Conservation (phyloP, 2,888 invertebrate genomes). For the Acanthacorydalis orientalis region DNA sequence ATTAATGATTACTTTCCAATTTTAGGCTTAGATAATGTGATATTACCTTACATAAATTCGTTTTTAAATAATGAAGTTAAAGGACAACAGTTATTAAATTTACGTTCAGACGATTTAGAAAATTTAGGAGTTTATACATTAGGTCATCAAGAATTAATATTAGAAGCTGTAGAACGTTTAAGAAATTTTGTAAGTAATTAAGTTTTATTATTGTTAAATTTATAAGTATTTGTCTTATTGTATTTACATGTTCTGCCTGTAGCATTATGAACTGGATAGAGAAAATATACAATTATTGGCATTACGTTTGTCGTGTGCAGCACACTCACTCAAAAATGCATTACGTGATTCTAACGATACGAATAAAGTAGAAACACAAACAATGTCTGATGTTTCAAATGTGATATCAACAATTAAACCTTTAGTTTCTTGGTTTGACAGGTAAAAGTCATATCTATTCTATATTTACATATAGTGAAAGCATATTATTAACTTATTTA, state of each 20-base stretch:
- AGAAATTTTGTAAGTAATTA: constrained; percentile 60
- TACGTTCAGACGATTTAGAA: constrained; percentile 78
- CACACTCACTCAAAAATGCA: constrained; percentile 60
- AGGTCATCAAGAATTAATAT: constrained; percentile 84
- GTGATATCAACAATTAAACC: constrained; percentile 73
- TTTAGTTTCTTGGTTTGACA: constrained; percentile 80
- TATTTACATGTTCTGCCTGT: constrained; percentile 18
- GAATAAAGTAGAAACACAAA: constrained; percentile 56
- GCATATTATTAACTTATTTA: too few relatives aligned
- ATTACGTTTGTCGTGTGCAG: constrained; percentile 64
- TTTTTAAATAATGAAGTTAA: constrained; percentile 68
- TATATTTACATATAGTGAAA: background rate
- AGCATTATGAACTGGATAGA: constrained; percentile 82
- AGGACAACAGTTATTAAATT: constrained; percentile 65
- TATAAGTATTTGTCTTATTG: background rate
- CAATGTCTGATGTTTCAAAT: constrained; percentile 71
- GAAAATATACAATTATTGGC: constrained; percentile 87
- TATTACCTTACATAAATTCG: constrained; percentile 62
- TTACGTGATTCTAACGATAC: constrained; percentile 36
- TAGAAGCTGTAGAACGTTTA: constrained; percentile 83
- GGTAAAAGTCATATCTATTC: constrained; percentile 27
- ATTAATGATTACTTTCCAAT: constrained; percentile 12
- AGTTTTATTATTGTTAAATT: background rate
- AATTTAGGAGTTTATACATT: constrained; percentile 70
- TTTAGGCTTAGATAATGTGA: constrained; percentile 60